Evolutionary conservation across 2,113 vertebrate species (phyloP), one percentile per base, ranked within the genome.

Genomic region (Caracal caracal): DNA sequence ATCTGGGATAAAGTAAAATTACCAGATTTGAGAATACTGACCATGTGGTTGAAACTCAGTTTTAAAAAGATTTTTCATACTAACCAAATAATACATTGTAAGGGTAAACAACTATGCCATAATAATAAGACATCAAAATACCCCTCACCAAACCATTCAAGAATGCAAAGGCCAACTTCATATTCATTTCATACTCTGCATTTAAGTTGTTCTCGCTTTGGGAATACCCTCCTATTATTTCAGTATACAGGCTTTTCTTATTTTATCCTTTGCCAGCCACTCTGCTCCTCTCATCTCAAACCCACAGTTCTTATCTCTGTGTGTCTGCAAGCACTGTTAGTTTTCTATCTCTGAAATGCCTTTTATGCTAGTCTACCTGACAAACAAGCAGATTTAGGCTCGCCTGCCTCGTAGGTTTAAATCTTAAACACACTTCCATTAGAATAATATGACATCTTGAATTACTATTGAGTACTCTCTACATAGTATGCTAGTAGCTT

Each of bases 1-100:
- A 93, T 66, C 37, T 86, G 35, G 61, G 33, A 40, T 56, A 82
- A 94, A 40, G 56, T 70, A 76, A 89, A 92, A 94, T 92, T 33
- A 92, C 22, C 37, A 92, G 33, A 90, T 83, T 83, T 78, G 40
- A 93, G 68, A 96, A 93, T 9, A 91, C 3, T 51, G 28, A 75
- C 24, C 26, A 81, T 56, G 0, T n/a, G 13, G n/a, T 22, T 87
- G 19, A 12, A 82, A 92, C 26, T 91, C 11, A 1, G 51, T 82
- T 82, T 75, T 90, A 24, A 90, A 91, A 93, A 94, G 51, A n/a
- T 79, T 43, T 22, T 87, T 82, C 56, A 33, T 65, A 75, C 30
- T n/a, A 87, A 95, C 66, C 56, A 92, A 65, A 73, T 30, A 28
- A 63, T 17, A 59, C 10, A 63, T 11, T 80, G 0, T 49, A 95